phyloP scores from a whole-genome alignment of 1,140 invertebrate genomes.

The Harlomillsia oculata region DNA sequence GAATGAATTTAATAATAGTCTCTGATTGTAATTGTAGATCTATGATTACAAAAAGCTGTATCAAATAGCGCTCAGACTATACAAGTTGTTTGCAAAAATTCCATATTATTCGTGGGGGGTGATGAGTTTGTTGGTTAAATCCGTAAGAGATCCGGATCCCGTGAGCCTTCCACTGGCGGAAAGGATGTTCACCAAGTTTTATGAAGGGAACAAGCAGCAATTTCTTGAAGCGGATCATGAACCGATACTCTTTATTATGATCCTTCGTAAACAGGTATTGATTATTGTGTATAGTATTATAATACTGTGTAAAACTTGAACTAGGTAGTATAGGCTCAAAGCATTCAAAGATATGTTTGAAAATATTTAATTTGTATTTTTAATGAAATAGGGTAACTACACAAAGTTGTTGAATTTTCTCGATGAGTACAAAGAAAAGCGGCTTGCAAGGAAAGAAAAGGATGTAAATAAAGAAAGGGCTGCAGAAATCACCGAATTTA shows the following conservation, averaged over 20 bases:
- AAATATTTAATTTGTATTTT: conserved; percentile 13
- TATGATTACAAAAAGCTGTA: conserved; percentile 82
- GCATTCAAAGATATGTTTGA: background rate
- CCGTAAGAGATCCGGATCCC: conserved; percentile 23
- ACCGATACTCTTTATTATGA: conserved; percentile 80
- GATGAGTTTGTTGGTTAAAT: conserved; percentile 80
- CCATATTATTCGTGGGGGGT: conserved; percentile 97
- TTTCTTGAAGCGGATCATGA: conserved; percentile 90
- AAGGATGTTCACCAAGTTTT: conserved; percentile 69
- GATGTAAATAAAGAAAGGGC: too few relatives aligned
- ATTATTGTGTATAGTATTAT: background rate
- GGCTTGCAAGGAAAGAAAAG: too few relatives aligned
- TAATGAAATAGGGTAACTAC: conserved; percentile 54
- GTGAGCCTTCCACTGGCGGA: conserved; percentile 74
- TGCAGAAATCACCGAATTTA: too few relatives aligned
- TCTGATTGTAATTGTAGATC: conserved; percentile 14
- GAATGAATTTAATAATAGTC: background rate
- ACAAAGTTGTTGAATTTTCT: conserved; percentile 70
- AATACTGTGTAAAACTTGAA: too few relatives aligned
- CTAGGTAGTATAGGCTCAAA: too few relatives aligned
- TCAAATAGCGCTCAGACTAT: conserved; percentile 73
- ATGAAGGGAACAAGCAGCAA: conserved; percentile 76
- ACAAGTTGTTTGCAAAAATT: conserved; percentile 83
- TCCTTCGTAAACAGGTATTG: conserved; percentile 61
- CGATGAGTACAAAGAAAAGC: too few relatives aligned